A percentile compares a stretch with the other conserved stretches of the same genome.
Conservation (phyloP, 2,888 invertebrate genomes). For the Oscheius sp. region DNA sequence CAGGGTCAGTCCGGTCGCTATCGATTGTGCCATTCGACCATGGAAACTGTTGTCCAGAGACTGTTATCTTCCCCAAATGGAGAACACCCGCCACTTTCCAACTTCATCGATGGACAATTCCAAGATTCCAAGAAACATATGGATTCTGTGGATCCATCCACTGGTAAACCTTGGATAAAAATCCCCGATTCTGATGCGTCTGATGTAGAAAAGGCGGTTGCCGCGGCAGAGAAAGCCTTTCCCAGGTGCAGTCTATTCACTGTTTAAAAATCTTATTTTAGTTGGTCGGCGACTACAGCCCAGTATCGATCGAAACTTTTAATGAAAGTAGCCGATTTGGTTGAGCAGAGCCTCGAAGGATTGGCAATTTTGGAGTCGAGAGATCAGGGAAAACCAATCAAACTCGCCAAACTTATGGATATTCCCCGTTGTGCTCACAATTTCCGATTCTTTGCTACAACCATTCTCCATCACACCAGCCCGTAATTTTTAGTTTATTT, state of each 20-base stretch:
- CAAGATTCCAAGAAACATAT: conserved; percentile 40
- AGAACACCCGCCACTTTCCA: conserved; percentile 50
- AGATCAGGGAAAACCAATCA: conserved; percentile 78
- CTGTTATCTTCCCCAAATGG: conserved; percentile 41
- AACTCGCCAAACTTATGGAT: conserved; percentile 74
- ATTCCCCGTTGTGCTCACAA: conserved; percentile 77
- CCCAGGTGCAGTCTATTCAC: conserved; percentile 70
- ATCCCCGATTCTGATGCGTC: conserved; percentile 75
- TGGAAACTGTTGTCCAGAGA: conserved; percentile 20
- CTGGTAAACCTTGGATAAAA: conserved; percentile 58
- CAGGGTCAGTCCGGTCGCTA: conserved; percentile 20
- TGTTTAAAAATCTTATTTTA: conserved; percentile 56
- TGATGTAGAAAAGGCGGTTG: conserved; percentile 74
- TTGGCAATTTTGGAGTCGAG: conserved; percentile 77
- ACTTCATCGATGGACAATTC: conserved; percentile 59
- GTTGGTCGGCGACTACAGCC: conserved; percentile 76
- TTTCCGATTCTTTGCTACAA: conserved; percentile 77
- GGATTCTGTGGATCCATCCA: conserved; percentile 59
- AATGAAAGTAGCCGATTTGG: conserved; percentile 75
- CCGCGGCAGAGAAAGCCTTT: conserved; percentile 76
- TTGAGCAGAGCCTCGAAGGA: conserved; percentile 76
- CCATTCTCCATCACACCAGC: conserved; percentile 74
- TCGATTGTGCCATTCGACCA: conserved; percentile 23
- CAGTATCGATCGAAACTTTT: conserved; percentile 75
- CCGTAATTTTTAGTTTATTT: no score